phyloP scores from a whole-genome alignment of 2,888 invertebrate genomes.

The Frankliniella intonsa region DNA sequence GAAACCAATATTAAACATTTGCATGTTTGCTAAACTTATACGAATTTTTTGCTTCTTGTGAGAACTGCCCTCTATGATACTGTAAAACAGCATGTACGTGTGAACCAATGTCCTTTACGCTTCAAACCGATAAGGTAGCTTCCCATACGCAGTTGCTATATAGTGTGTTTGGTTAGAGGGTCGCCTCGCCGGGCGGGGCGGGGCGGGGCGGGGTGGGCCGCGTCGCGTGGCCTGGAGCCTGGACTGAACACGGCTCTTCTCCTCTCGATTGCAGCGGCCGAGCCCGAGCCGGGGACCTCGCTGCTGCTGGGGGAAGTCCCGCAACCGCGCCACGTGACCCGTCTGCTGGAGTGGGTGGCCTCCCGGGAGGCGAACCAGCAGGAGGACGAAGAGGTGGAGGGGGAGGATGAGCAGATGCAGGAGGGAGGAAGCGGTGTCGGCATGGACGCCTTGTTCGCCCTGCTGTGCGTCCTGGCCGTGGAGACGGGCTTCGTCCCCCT shows the following conservation, averaged over 20 bases:
- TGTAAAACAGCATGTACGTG: no score
- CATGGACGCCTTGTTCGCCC: neutral
- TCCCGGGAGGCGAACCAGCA: neutral
- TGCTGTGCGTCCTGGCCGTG: neutral
- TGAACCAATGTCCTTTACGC: no score
- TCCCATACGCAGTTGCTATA: no score
- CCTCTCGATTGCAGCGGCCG: neutral
- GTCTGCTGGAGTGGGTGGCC: neutral
- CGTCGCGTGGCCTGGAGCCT: neutral
- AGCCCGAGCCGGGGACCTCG: neutral
- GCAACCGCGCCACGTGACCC: neutral
- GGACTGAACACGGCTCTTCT: neutral
- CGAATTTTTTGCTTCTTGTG: no score
- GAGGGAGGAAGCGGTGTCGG: neutral
- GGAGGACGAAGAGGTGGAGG: neutral
- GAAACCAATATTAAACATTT: no score
- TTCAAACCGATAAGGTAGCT: no score
- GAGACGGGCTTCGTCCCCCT: conserved; percentile 13
- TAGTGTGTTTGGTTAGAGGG: no score
- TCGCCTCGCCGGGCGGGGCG: no score
- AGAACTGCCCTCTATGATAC: no score
- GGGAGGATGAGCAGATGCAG: neutral
- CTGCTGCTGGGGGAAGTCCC: neutral
- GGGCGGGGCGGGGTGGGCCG: no score
- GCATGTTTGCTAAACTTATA: no score